A percentile compares a stretch with the other conserved stretches of the same genome.
Conservation (phyloP, 2,113 vertebrate genomes). For the Tiliqua scincoides region DNA sequence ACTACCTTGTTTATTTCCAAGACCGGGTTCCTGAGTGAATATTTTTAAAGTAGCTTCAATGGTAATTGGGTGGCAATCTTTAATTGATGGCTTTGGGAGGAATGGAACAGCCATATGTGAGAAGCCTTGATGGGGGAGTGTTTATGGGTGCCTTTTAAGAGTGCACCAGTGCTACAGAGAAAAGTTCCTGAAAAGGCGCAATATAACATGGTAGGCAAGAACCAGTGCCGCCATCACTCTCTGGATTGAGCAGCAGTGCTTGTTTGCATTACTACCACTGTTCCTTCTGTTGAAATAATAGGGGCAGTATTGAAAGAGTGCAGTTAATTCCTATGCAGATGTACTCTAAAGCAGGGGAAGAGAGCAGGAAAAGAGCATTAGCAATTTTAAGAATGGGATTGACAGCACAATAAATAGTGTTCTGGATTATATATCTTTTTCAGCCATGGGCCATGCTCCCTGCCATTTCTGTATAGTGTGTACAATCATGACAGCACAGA, state of each 20-base stretch:
- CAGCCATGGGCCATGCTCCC: too few species aligned
- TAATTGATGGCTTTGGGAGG: conserved; percentile 18
- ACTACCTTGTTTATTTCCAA: conserved; percentile 31
- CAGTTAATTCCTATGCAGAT: not conserved
- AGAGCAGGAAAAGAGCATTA: not conserved
- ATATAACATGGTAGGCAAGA: not conserved
- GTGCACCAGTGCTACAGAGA: too few species aligned
- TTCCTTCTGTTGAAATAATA: not conserved
- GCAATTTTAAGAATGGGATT: not conserved
- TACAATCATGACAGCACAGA: not conserved
- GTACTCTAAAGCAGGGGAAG: not conserved
- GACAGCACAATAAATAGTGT: not conserved
- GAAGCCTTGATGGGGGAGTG: not conserved
- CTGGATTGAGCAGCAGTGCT: not conserved
- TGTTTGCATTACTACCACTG: not conserved
- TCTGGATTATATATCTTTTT: not conserved
- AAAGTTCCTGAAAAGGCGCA: not conserved
- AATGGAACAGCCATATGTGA: not conserved
- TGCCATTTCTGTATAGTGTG: too few species aligned
- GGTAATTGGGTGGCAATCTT: conserved; percentile 26
- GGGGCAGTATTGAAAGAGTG: not conserved
- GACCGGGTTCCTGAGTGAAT: not conserved
- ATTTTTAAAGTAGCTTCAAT: not conserved
- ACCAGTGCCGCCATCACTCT: not conserved
- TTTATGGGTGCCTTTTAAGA: not conserved